Conservation (phyloP, 2,797 vertebrate species). For the Etheostoma nigrum region DNA sequence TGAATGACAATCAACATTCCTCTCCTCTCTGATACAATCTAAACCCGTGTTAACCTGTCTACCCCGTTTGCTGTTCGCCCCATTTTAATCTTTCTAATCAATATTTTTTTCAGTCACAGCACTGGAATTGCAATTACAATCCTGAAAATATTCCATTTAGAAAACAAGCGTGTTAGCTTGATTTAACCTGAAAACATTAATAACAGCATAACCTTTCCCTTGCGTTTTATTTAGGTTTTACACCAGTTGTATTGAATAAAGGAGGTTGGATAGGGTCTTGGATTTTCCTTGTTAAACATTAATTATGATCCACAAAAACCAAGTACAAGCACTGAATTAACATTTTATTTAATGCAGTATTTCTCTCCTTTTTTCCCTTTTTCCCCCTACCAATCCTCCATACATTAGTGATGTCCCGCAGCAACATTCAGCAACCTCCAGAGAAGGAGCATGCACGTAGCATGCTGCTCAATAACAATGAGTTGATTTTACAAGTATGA, state of each 20-base stretch:
- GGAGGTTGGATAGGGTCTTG: slow-evolving; percentile 9
- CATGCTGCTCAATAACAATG: neutral
- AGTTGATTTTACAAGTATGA: slow-evolving; percentile 2
- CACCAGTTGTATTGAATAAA: slow-evolving; percentile 4
- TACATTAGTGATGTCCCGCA: neutral
- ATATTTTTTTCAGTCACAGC: slow-evolving; percentile 48
- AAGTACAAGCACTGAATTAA: neutral
- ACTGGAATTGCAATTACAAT: slow-evolving; percentile 51
- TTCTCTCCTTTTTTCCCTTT: neutral
- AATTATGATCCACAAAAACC: neutral
- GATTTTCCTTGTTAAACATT: slow-evolving; percentile 7
- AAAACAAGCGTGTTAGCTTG: slow-evolving; percentile 30
- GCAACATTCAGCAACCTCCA: neutral
- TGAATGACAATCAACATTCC: slow-evolving; percentile 50
- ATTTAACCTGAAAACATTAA: slow-evolving; percentile 41
- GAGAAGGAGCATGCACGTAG: neutral
- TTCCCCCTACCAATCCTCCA: neutral
- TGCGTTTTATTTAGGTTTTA: slow-evolving; percentile 27
- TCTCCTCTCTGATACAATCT: slow-evolving; percentile 29
- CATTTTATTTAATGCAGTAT: neutral
- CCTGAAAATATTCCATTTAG: slow-evolving; percentile 54
- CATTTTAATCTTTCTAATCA: slow-evolving; percentile 55
- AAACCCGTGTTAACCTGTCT: slow-evolving; percentile 19
- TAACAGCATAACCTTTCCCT: slow-evolving; percentile 21
- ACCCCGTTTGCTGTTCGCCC: slow-evolving; percentile 2